Evolutionary conservation across 2,797 vertebrate species (phyloP), one percentile per base, ranked within the genome.

Genomic region (Euthynnus affinis): DNA sequence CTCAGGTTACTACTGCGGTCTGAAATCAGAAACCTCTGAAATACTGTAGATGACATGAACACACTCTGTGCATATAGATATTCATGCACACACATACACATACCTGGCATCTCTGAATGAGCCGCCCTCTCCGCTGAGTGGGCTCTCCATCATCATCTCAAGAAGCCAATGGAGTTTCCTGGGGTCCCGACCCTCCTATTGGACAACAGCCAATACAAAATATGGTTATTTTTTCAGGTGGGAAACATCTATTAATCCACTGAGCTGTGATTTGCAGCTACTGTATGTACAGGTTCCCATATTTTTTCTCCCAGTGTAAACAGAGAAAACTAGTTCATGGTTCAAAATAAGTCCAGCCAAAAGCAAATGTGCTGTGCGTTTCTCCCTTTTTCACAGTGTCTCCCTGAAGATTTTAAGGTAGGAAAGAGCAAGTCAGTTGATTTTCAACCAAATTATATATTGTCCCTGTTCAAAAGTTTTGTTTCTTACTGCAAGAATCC

Each of bases 131-230:
- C 97, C 98, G 20, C 96, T 98, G 78, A 99, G 77, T 2, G 98
- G 98, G 67, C 97, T 97, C 83, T 99, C 98, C 96, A 99, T 95
- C 53, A 99, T 92, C 92, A 99, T 89, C 88, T 99, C 98, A 88
- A 99, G 96, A 80, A 99, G 95, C 97, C 98, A 98, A 78, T 98
- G 96, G 84, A 99, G 95, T 77, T 99, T 99, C 83, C 98, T 95
- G 58, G 98, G 97, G 91, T 99, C 98, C 85, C 98, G 95, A 89
- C 98, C 98, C 92, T 99, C 98, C 98, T 99, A 81, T 87, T 84
- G 76, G 48, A 82, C 76, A 59, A 49, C 64, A 83, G 60, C 68
- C 56, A 86, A 59, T 32, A 71, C 9, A 73, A 69, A 74, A 62
- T 0, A 52, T 29, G 20, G 20, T 82, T 51, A 84, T 62, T 80